phyloP scores from a whole-genome alignment of 2,888 invertebrate species.

The Diploptera punctata region DNA sequence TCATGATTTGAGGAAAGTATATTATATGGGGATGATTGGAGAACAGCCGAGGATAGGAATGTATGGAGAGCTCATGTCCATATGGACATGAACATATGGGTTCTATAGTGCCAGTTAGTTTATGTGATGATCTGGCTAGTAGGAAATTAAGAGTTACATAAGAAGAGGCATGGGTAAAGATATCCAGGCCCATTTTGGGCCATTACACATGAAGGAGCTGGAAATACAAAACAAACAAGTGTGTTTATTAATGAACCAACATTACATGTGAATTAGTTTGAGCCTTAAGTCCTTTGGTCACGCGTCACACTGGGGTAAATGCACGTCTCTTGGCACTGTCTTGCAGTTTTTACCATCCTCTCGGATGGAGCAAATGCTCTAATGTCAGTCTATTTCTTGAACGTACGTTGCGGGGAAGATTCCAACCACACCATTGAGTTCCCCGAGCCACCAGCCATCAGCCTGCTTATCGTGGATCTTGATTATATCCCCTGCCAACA shows the following conservation, averaged over 20 bases:
- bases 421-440: constrained; percentile 82
- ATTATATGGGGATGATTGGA: too few species aligned
- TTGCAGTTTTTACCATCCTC: background rate
- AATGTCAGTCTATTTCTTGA: constrained; percentile 68
- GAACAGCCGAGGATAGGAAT: too few species aligned
- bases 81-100: too few species aligned
- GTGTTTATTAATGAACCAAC: too few species aligned
- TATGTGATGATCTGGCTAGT: too few species aligned
- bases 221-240: background rate
- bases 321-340: background rate
- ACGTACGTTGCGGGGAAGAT: constrained; percentile 96
- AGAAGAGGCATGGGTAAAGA: background rate
- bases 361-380: background rate
- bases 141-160: background rate
- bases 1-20: too few species aligned
- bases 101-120: too few species aligned
- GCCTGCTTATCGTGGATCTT: constrained; percentile 89
- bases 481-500: constrained; percentile 85
- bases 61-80: too few species aligned
- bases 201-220: background rate
- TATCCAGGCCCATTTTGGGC: background rate
- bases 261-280: too few species aligned
- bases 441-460: constrained; percentile 96
- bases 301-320: background rate
- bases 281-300: background rate